Evolutionary conservation across 2,888 invertebrate species (phyloP), one percentile per base, ranked within the genome.

Genomic region (Dusona sp.): DNA sequence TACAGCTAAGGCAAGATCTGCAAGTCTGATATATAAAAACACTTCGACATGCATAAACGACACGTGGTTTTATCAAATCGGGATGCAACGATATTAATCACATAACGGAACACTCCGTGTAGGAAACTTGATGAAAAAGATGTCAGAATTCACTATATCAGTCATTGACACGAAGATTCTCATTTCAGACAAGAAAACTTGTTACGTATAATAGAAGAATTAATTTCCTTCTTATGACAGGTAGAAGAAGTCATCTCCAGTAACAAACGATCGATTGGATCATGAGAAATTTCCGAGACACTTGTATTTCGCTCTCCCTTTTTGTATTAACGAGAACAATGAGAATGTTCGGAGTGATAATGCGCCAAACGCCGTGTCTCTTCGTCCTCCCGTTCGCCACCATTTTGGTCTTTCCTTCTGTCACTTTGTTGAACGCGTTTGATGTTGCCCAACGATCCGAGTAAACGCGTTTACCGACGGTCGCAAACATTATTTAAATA

Each of bases 371-470:
- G 77, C 83, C 68, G 57, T 79, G 33, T 77, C 22, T 75, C 57
- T 68, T 25, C 81, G 65, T 74, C 65, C 65, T 79, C 61, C 29
- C 70, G 42, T 45, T 25, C 22, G n/a, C 9, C 38, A 2, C 11
- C 36, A 65, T 45, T 25, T 25, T 25, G 16, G 48, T 57, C 61
- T 29, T 67, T 45, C 73, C 89, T 85, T 86, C 87, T 88, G 81
- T 87, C 88, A 86, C 87, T 87, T 77, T 70, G 83, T 72, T 79
- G 79, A 80, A 80, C 83, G 79, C 80, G 80, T 84, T 78, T 83
- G 86, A 84, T 89, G 89, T 93, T 93, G 91, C 92, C 89, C 90
- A 93, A 93, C 90, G 80, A 65, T 64, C 90, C 90, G 90, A 90
- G 78, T 85, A 79, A 80, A 77, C 81, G 79, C 77, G 83, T 81